Evolutionary conservation across 2,113 vertebrate species (phyloP).

Genomic region (Cynopterus brachyotis): DNA sequence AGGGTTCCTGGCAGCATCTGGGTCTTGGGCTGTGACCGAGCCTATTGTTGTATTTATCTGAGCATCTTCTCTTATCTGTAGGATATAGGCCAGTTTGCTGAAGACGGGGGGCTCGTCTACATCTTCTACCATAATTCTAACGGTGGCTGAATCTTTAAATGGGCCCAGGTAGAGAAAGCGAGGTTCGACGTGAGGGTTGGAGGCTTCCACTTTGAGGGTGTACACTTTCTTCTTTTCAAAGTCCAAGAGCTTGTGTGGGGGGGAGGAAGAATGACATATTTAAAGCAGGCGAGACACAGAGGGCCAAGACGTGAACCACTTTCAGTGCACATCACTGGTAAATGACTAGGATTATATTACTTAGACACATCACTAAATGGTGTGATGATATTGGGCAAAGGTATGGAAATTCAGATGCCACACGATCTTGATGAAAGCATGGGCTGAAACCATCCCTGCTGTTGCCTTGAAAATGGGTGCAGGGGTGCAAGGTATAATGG

Average conservation of each 20-base stretch:
- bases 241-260: slow-evolving; percentile 88
- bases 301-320: neutral
- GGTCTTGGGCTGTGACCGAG: slow-evolving; percentile 91
- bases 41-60: slow-evolving; percentile 87
- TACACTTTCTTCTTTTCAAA: slow-evolving; percentile 93
- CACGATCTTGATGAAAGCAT: too few relatives aligned
- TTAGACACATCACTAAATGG: neutral
- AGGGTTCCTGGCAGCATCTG: slow-evolving; percentile 89
- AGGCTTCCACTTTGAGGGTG: slow-evolving; percentile 92
- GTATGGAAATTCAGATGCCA: neutral
- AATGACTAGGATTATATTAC: neutral
- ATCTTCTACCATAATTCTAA: slow-evolving; percentile 93
- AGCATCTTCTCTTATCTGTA: slow-evolving; percentile 94
- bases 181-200: slow-evolving; percentile 90
- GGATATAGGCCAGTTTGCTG: slow-evolving; percentile 88
- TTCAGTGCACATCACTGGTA: neutral
- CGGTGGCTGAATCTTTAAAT: slow-evolving; percentile 91
- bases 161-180: slow-evolving; percentile 91
- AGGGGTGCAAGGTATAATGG: neutral
- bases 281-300: slow-evolving; percentile 16
- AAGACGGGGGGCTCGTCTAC: slow-evolving; percentile 95
- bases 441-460: neutral
- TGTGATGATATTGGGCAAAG: neutral
- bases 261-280: neutral
- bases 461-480: neutral